Evolutionary conservation across 2,888 invertebrate genomes (phyloP), one percentile per base, ranked within the genome.

Genomic region (Zootermopsis nevadensis): DNA sequence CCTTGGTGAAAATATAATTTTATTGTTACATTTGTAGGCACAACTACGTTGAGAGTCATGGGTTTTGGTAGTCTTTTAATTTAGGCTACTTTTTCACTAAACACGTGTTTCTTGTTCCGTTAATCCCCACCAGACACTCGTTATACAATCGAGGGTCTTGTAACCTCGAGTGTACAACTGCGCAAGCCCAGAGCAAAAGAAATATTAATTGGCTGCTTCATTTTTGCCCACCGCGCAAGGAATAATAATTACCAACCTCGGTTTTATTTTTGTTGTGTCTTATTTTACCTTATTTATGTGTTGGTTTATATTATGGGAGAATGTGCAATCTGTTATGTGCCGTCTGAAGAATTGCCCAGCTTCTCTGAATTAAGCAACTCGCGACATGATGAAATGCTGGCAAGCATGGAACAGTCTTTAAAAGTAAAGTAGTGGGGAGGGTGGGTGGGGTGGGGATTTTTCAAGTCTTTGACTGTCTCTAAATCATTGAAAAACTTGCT

Each of bases 171-270:
- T 7, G n/a, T 10, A n/a, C 7, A n/a, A 60, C 60, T n/a, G 8
- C n/a, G 60, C 60, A 60, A 27, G 27, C 60, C n/a, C 8, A 60
- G 69, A 69, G 31, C 22, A 53, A 27, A 33, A 77, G 77, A 77
- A 77, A 77, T 55, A 55, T 77, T 77, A 77, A 77, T 77, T 77
- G 77, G 24, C 55, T 77, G 77, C 55, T 77, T 77, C 55, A 55
- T 77, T 77, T 48, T 77, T 77, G 22, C 33, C 22, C 38, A n/a
- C 24, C 55, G 77, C 55, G 77, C 30, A 48, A 55, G 77, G 77
- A 77, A 77, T 55, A 77, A 33, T 55, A 77, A 77, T 77, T 53
- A 77, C 77, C 77, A 12, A n/a, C 31, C 10, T 31, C 22, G 31
- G 33, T 77, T 53, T 77, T 53, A 53, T n/a, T 77, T 77, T 55